Evolutionary conservation across 2,113 vertebrate genomes (phyloP).

Genomic region (Brachyistius frenatus): DNA sequence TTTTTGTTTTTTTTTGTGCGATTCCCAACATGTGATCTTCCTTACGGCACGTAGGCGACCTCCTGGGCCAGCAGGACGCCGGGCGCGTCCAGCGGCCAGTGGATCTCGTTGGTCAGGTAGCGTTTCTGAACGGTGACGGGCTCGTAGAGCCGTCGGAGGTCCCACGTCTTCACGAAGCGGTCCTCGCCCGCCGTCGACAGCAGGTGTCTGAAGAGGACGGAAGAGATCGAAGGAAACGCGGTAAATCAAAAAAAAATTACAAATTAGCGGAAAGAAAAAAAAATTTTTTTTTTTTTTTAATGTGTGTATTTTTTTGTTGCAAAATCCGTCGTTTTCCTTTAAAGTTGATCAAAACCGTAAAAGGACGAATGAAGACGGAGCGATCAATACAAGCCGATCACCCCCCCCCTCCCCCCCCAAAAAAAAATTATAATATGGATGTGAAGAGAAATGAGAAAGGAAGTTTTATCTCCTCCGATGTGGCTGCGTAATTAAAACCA

Average conservation of each 20-base stretch:
- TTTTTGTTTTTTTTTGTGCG: no score
- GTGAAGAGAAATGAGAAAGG: neutral
- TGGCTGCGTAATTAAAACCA: conserved; percentile 56
- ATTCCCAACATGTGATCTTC: neutral
- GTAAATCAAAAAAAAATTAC: no score
- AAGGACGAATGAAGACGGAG: conserved; percentile 17
- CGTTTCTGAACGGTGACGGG: conserved; percentile 90
- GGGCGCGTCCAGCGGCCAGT: conserved; percentile 90
- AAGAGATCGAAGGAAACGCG: no score
- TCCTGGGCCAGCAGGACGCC: conserved; percentile 91
- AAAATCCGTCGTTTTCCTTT: no score
- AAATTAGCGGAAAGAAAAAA: neutral
- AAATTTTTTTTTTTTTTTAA: neutral
- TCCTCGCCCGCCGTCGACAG: conserved; percentile 92
- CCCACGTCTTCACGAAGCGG: conserved; percentile 94
- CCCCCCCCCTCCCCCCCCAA: no score
- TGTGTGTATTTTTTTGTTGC: no score
- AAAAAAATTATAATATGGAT: neutral
- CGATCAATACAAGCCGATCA: conserved; percentile 16
- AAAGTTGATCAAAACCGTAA: neutral
- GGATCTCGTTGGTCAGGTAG: conserved; percentile 90
- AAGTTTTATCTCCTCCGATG: conserved; percentile 34
- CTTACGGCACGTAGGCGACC: conserved; percentile 90
- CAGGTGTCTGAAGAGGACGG: conserved; percentile 83
- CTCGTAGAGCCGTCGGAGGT: conserved; percentile 86